Evolutionary conservation across 64 coral and sea anemone species (phyloP), one percentile per base, ranked within the genome.

Genomic region (Catalaphyllia jardinei): DNA sequence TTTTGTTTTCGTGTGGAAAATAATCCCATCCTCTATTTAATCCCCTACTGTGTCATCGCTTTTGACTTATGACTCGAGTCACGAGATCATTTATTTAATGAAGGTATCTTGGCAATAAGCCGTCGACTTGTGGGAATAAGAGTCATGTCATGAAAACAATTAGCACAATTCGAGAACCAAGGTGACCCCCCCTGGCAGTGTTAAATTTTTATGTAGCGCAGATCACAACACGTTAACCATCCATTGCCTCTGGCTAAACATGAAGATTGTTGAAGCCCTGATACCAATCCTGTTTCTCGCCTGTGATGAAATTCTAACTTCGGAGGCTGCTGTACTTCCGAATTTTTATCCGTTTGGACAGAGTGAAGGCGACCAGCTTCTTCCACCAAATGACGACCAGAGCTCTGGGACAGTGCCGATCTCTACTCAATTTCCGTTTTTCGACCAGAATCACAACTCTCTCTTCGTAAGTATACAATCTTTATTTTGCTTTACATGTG

Each of bases 381-480:
- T 86, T 63, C 72, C 72, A 62, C 10, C 19, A 13, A 86, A 86
- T 77, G 89, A 91, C 50, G 89, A 91, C 59, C 35, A 54, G 1
- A 85, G 80, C 28, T 91, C 89, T 20, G 89, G 89, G 8, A 33
- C 22, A 30, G 19, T 91, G 33, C 49, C 67, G 24, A 50, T 91
- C 15, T 85, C 89, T 5, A 82, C 52, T 54, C 16, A 72, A 13
- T 91, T 91, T 52, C 89, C 89, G 28, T 91, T 62, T 24, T 91
- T 86, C 3, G 80, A 84, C n/a, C 30, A 20, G 11, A 86, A 67
- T 35, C 80, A 91, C 30, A 73, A 91, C 10, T 69, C 79, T 15
- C 72, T 91, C 3, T 91, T 61, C 76, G 89, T 91, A 91, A 91
- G 89, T 86, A 91, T 29, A 25, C 17, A 11, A 67, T 67, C n/a